A percentile compares a stretch with the other conserved stretches of the same genome.
phyloP scores from a whole-genome alignment of 1,140 invertebrate genomes.

The Bombus ignitus region DNA sequence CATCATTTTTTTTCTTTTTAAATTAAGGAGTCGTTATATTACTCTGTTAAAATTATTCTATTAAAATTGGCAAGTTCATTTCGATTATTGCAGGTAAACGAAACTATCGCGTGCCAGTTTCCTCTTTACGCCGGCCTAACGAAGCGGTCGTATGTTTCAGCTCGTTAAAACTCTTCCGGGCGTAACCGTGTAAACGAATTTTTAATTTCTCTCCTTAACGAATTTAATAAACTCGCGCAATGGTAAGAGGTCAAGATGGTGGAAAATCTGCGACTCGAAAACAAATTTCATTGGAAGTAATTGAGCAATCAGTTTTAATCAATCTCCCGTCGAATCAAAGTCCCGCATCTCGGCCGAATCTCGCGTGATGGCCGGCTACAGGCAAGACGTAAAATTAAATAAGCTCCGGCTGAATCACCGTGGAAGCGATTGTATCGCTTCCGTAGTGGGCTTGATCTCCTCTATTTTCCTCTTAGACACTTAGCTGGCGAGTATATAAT shows the following conservation, averaged over 20 bases:
- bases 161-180: conserved; percentile 27
- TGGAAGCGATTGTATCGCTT: conserved; percentile 24
- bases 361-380: conserved; percentile 18
- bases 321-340: conserved; percentile 22
- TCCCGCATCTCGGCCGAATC: neutral
- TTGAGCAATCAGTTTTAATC: conserved; percentile 44
- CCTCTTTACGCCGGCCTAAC: conserved; percentile 6
- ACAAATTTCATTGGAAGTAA: conserved; percentile 1
- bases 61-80: neutral
- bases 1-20: no score
- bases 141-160: conserved; percentile 16
- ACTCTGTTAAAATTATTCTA: neutral
- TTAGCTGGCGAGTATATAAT: conserved; percentile 23
- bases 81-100: neutral
- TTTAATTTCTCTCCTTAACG: neutral
- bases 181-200: conserved; percentile 8
- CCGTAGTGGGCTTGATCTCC: neutral
- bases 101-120: neutral
- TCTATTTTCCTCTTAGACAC: neutral
- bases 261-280: neutral
- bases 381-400: conserved; percentile 45
- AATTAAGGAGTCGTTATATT: neutral
- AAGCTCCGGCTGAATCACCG: conserved; percentile 35
- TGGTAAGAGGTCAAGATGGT: no score
- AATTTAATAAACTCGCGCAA: conserved; percentile 26